A percentile compares a stretch with the other conserved stretches of the same genome.
phyloP scores from a whole-genome alignment of 1,140 invertebrate species.

The Papilio glaucus region DNA sequence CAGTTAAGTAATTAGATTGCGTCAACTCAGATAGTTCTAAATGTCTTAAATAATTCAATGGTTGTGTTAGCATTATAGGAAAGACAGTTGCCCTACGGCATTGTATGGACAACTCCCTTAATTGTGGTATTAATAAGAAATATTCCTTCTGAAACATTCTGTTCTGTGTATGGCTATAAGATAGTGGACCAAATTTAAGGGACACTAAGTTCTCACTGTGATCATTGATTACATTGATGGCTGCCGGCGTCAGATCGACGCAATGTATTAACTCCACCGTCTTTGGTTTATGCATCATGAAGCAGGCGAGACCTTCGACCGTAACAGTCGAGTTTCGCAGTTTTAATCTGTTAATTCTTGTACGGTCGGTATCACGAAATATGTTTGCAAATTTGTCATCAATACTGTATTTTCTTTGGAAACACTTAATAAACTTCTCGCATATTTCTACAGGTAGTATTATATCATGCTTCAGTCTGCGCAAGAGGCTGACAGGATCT shows the following conservation, averaged over 20 bases:
- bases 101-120: conserved; percentile 86
- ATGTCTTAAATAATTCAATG: conserved; percentile 87
- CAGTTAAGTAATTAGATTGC: conserved; percentile 84
- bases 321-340: conserved; percentile 88
- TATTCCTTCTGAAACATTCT: conserved; percentile 67
- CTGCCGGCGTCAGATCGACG: conserved; percentile 85
- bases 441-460: conserved; percentile 75
- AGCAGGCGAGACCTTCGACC: conserved; percentile 86
- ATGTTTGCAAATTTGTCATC: conserved; percentile 88
- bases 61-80: conserved; percentile 84
- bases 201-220: conserved; percentile 80
- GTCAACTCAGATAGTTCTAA: conserved; percentile 91
- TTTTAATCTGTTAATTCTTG: conserved; percentile 88
- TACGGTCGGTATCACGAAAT: conserved; percentile 87
- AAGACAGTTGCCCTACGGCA: conserved; percentile 82
- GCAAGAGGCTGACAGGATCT: conserved; percentile 55
- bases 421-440: conserved; percentile 84
- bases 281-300: conserved; percentile 88
- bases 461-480: conserved; percentile 66
- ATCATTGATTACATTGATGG: conserved; percentile 85
- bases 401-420: conserved; percentile 84
- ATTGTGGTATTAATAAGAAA: conserved; percentile 86
- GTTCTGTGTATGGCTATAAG: conserved; percentile 58
- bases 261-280: conserved; percentile 91
- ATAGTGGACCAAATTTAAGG: conserved; percentile 68